A percentile compares a stretch with the other conserved stretches of the same genome.
These are phyloP conservation scores for Xiphias gladius DNA, from an alignment of 2,113 vertebrate genomes.

Conservation along the genomic window DNA sequence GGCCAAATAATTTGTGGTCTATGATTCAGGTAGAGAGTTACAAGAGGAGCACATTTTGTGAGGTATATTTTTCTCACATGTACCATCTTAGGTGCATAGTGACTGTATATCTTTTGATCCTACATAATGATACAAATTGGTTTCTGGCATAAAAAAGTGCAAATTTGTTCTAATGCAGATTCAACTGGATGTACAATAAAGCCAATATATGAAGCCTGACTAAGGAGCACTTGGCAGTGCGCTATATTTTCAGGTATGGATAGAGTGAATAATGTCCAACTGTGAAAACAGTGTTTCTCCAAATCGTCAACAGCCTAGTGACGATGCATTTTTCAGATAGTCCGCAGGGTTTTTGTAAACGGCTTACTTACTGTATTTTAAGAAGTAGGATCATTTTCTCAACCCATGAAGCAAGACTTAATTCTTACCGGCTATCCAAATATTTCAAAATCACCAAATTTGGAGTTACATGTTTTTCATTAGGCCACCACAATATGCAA, in stretches of 20 bases:
- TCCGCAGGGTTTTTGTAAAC: neutral
- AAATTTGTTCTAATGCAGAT: neutral
- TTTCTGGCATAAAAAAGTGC: neutral
- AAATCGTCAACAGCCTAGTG: neutral
- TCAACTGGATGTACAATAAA: neutral
- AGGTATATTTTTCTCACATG: neutral
- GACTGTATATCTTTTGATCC: neutral
- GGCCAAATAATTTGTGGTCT: neutral
- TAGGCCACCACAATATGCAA: neutral
- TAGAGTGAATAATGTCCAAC: neutral
- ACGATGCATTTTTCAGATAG: neutral
- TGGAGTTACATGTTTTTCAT: neutral
- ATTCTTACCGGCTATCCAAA: no score
- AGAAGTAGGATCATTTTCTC: neutral
- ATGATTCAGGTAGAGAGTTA: neutral
- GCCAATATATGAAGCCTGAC: neutral
- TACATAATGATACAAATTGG: neutral
- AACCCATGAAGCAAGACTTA: neutral
- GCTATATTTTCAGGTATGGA: neutral
- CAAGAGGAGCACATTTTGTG: neutral
- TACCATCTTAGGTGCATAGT: neutral
- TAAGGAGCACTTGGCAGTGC: neutral
- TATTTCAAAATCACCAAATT: neutral
- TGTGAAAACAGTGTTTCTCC: neutral
- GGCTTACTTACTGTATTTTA: neutral